Conservation (phyloP, 2,113 vertebrate species). For the Sisor rabdophorus region DNA sequence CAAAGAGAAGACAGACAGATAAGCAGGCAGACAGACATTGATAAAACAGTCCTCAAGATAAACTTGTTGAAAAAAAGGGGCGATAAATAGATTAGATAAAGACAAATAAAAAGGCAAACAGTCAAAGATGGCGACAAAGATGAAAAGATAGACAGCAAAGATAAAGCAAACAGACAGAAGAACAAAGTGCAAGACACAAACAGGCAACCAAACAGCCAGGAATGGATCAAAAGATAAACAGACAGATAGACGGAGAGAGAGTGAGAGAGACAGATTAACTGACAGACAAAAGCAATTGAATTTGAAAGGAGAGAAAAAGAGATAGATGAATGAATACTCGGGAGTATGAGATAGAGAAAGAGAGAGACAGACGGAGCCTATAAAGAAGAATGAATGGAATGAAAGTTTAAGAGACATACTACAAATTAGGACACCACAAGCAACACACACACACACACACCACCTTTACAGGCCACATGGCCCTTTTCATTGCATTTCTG, state of each 20-base stretch:
- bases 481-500: conserved; percentile 36
- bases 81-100: not conserved
- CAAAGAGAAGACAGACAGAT: not conserved
- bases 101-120: not conserved
- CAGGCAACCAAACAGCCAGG: not conserved
- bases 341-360: no score
- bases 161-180: not conserved
- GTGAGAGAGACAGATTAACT: conserved; percentile 9
- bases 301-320: not conserved
- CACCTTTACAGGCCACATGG: conserved; percentile 32
- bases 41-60: no score
- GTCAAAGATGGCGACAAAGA: not conserved
- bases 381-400: conserved; percentile 1
- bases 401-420: not conserved
- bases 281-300: not conserved
- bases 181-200: not conserved
- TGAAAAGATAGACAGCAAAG: not conserved
- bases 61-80: no score
- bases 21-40: not conserved
- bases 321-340: not conserved
- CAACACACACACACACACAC: conserved; percentile 3
- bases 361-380: not conserved
- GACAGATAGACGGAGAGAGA: not conserved
- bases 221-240: not conserved
- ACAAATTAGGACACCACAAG: conserved; percentile 18